Conservation (phyloP, 2,113 vertebrate species). For the Mugil cephalus region DNA sequence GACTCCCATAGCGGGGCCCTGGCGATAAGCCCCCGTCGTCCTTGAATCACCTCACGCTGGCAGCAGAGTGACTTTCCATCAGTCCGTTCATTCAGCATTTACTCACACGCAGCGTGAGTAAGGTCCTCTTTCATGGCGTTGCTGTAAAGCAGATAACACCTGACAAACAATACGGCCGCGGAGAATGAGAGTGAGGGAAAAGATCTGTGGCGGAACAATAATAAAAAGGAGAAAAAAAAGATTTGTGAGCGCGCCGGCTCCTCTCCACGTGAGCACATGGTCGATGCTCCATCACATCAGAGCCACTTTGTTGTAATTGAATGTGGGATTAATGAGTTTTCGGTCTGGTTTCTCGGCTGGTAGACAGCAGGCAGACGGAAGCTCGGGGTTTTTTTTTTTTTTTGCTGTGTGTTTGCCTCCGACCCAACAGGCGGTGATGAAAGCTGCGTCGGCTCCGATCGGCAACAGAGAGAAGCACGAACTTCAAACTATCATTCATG, state of each 20-base stretch:
- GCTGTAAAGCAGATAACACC: background rate
- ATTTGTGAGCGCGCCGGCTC: conserved; percentile 24
- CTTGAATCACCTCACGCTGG: conserved; percentile 26
- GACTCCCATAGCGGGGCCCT: conserved; percentile 14
- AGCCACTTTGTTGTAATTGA: conserved; percentile 24
- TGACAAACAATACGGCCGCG: too few species aligned
- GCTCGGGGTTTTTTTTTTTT: background rate
- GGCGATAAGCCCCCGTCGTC: conserved; percentile 19
- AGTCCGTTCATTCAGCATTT: conserved; percentile 15
- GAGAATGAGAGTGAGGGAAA: background rate
- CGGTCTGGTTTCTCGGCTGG: background rate
- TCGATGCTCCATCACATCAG: conserved; percentile 43
- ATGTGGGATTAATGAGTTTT: conserved; percentile 30
- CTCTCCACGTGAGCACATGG: conserved; percentile 29
- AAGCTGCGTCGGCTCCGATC: background rate
- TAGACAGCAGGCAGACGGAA: background rate
- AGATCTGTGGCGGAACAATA: too few species aligned
- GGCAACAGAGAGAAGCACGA: background rate
- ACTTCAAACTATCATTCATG: background rate
- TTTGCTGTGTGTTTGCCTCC: background rate
- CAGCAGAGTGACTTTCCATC: conserved; percentile 17
- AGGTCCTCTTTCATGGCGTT: background rate
- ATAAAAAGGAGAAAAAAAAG: background rate
- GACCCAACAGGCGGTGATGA: background rate
- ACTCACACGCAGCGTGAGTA: background rate